phyloP scores from a whole-genome alignment of 2,888 invertebrate genomes.

The Ectropis crepuscularia region DNA sequence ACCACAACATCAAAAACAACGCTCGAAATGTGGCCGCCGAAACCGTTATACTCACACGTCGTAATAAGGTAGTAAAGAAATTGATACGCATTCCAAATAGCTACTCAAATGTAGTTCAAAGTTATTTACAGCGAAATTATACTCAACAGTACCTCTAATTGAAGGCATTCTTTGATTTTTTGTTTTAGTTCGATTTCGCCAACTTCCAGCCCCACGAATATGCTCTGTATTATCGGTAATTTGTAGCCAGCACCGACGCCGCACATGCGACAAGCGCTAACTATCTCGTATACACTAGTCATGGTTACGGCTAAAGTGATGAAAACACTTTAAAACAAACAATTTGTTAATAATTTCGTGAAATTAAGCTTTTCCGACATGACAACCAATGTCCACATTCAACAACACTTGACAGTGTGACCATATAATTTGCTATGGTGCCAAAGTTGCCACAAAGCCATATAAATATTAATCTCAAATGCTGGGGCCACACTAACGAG shows the following conservation, averaged over 20 bases:
- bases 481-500: too few species aligned
- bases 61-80: too few species aligned
- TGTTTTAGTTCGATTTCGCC: slow-evolving; percentile 65
- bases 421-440: too few species aligned
- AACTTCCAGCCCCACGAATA: slow-evolving; percentile 59
- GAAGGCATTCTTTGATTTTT: slow-evolving; percentile 77
- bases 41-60: neutral
- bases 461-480: too few species aligned
- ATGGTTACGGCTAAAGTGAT: slow-evolving; percentile 46
- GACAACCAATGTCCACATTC: too few species aligned
- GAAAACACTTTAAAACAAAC: too few species aligned
- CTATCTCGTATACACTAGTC: slow-evolving; percentile 77
- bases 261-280: slow-evolving; percentile 77
- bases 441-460: too few species aligned
- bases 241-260: slow-evolving; percentile 80
- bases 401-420: too few species aligned
- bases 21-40: neutral
- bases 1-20: neutral
- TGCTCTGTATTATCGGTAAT: slow-evolving; percentile 79
- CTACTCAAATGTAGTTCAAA: neutral
- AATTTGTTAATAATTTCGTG: too few species aligned
- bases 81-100: neutral
- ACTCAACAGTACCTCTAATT: slow-evolving; percentile 68
- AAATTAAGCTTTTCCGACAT: too few species aligned
- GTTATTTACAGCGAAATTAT: neutral